Evolutionary conservation across 2,888 invertebrate genomes (phyloP), one percentile per base, ranked within the genome.

Genomic region (Ceratothoa steindachneri): DNA sequence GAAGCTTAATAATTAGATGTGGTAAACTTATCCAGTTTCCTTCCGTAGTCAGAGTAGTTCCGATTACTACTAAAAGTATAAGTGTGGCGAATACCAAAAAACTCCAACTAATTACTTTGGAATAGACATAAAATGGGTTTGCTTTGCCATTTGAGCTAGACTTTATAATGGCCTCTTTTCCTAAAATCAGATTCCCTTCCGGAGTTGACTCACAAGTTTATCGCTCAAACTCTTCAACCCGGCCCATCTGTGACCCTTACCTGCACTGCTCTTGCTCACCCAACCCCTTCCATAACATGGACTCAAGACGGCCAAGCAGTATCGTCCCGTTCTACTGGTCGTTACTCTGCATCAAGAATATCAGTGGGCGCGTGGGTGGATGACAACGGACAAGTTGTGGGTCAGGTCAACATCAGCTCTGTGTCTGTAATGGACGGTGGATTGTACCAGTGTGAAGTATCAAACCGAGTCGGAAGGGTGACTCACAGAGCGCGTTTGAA

Each of bases 401-500:
- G 92, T 83, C 91, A 91, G 85, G 91, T 92, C 81, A 92, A 92
- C 86, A 91, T 93, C 82, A 90, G 89, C 83, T 89, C 89, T 83
- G 90, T 90, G 81, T 89, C 88, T 87, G 90, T 90, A 67, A 90
- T 91, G 84, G 92, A 92, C 82, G 92, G 92, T 22, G 93, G 92
- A 27, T 90, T 91, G 83, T 92, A 92, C 85, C 87, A 89, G 64
- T 93, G 93, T 83, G 88, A 87, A 3, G 91, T 91, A 0, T 89
- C 89, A 83, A 93, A 92, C 85, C 87, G 90, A 53, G 91, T 91
- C 27, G 92, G 92, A 28, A 88, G 87, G 83, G 88, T 88, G 67
- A 87, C 88, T 30, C 91, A 92, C 85, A 88, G 89, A n/a, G 90
- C 91, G 41, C 87, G 90, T 80, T 86, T 93, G 80, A 91, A 92